These are phyloP conservation scores for Perca fluviatilis DNA, from an alignment of 2,113 vertebrate species.

Conservation along the genomic window DNA sequence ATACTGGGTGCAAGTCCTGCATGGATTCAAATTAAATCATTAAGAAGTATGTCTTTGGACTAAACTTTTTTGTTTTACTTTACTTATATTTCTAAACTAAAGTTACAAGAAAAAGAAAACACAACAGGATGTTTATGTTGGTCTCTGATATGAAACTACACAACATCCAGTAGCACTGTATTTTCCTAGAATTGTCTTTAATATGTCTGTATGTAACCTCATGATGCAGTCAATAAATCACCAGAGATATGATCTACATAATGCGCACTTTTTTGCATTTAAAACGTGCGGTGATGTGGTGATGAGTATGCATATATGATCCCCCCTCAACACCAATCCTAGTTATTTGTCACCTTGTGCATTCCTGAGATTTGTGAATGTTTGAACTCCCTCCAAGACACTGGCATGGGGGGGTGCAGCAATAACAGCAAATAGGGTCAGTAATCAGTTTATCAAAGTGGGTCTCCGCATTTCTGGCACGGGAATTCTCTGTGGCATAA, in stretches of 20 bases:
- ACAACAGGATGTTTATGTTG: not conserved
- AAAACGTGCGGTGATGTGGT: not conserved
- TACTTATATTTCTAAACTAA: not conserved
- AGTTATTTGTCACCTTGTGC: conserved; percentile 57
- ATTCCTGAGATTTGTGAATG: conserved; percentile 63
- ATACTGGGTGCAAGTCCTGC: not conserved
- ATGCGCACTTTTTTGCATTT: not conserved
- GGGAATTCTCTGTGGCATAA: conserved; percentile 79
- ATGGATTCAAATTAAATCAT: not conserved
- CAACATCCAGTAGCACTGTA: conserved; percentile 2
- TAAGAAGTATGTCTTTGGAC: not conserved
- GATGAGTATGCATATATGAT: not conserved
- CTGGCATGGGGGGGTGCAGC: conserved; percentile 43
- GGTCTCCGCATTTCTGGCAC: conserved; percentile 72
- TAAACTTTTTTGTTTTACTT: not conserved
- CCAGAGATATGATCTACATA: conserved; percentile 10
- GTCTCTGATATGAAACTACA: not conserved
- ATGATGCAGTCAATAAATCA: conserved; percentile 42
- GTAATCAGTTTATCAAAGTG: conserved; percentile 81
- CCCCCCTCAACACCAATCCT: conserved; percentile 20
- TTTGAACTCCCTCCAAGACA: conserved; percentile 72
- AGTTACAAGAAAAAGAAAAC: not conserved
- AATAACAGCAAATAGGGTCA: conserved; percentile 70
- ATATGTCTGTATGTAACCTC: conserved; percentile 4
- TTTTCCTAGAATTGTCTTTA: conserved; percentile 22